These are phyloP conservation scores for Agapornis roseicollis DNA, from an alignment of 2,113 vertebrate genomes.

Conservation along the genomic window DNA sequence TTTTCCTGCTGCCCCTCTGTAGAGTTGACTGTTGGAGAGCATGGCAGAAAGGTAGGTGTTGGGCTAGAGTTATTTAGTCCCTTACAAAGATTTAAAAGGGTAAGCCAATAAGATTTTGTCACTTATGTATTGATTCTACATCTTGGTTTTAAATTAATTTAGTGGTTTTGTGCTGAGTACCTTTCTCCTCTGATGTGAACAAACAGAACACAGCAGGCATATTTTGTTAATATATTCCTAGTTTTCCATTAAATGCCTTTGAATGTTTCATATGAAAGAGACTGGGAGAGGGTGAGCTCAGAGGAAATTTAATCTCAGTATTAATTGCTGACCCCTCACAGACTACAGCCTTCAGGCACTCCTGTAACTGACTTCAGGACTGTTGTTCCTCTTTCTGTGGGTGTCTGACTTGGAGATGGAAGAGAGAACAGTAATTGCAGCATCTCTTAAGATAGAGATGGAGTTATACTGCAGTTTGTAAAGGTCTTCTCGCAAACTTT, in stretches of 20 bases:
- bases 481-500: background rate
- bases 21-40: background rate
- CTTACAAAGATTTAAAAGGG: background rate
- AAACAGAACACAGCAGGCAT: background rate
- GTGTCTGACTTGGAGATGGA: background rate
- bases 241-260: background rate
- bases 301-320: background rate
- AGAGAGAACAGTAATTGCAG: background rate
- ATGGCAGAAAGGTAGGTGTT: background rate
- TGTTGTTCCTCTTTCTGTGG: background rate
- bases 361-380: background rate
- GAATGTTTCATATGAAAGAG: background rate
- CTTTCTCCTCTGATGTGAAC: background rate
- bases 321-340: background rate
- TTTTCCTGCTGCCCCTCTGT: background rate
- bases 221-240: background rate
- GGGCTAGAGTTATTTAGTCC: background rate
- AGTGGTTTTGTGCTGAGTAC: background rate
- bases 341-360: background rate
- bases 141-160: background rate
- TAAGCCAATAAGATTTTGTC: background rate
- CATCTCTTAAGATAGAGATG: background rate
- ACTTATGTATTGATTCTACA: rapidly evolving
- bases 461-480: background rate
- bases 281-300: background rate